Percentiles rank a stretch among this genome's conserved stretches.
Conservation (phyloP, 2,113 vertebrate genomes). For the Silurus glanis region DNA sequence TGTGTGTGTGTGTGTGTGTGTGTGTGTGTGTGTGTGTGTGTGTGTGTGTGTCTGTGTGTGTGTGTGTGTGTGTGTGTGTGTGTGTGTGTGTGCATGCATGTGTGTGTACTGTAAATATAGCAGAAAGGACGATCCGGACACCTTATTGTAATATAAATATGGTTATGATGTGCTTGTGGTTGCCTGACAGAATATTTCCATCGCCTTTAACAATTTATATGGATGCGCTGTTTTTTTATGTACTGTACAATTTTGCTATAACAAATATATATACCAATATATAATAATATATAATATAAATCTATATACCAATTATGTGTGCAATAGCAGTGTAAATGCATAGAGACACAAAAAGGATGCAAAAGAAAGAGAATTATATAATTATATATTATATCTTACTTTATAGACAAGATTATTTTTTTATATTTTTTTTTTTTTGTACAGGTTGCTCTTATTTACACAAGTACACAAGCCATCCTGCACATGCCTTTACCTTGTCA, state of each 20-base stretch:
- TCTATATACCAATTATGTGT: too few relatives aligned
- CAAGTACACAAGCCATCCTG: constrained; percentile 64
- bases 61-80: constrained; percentile 46
- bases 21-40: constrained; percentile 68
- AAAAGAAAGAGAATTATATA: neutral
- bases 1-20: constrained; percentile 66
- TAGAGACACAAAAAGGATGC: neutral
- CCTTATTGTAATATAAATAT: constrained; percentile 19
- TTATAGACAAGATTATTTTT: constrained; percentile 56
- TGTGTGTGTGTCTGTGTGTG: constrained; percentile 67
- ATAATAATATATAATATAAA: too few relatives aligned
- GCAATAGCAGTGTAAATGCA: neutral
- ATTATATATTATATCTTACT: constrained; percentile 53
- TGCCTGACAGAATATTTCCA: neutral
- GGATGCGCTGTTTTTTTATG: neutral
- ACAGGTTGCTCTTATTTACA: constrained; percentile 62
- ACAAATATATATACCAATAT: neutral
- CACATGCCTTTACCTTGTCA: constrained; percentile 55
- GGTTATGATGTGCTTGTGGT: neutral
- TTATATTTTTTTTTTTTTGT: constrained; percentile 41
- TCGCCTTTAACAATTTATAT: neutral
- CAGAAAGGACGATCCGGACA: neutral
- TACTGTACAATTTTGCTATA: neutral
- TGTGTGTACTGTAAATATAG: constrained; percentile 27
- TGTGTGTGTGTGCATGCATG: constrained; percentile 36